These are phyloP conservation scores for Macaca fascicularis DNA, from an alignment of 2,113 vertebrate species.

Conservation along the genomic window T2T-MFA8v1.1 NC_088392.1:69450501-69451000, in stretches of 20 bases:
- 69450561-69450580: too few species aligned
- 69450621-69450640: background rate
- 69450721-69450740: background rate
- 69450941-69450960: background rate
- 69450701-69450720: background rate
- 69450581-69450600: too few species aligned
- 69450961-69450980: background rate
- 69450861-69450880: conserved; percentile 28
- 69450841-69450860: background rate
- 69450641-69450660: conserved; percentile 3
- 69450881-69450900: background rate
- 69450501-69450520: too few species aligned
- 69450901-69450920: background rate
- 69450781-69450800: background rate
- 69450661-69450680: conserved; percentile 9
- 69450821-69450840: background rate
- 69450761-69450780: background rate
- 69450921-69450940: background rate
- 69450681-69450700: background rate
- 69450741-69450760: background rate
- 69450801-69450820: background rate
- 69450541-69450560: too few species aligned
- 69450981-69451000: background rate
- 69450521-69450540: too few species aligned
- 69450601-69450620: too few species aligned